Evolutionary conservation across 2,113 vertebrate species (phyloP).

Genomic region (Urocitellus parryii): DNA sequence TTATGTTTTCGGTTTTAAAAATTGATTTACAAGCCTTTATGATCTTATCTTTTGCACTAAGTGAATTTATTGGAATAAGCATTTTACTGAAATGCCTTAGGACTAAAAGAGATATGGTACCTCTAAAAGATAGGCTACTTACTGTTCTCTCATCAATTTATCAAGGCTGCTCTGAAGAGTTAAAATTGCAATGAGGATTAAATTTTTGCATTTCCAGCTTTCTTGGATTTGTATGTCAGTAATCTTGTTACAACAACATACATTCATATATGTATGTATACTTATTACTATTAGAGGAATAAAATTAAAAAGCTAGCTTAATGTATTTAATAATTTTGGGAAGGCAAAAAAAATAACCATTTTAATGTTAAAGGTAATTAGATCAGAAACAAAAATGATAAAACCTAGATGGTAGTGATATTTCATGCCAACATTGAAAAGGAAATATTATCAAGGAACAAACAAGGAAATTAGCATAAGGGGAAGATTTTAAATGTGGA

Average conservation of each 20-base stretch:
- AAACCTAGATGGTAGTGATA: neutral
- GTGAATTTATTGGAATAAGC: conserved; percentile 21
- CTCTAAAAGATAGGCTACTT: neutral
- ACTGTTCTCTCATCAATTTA: neutral
- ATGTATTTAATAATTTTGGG: neutral
- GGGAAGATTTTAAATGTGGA: neutral
- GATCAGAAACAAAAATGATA: conserved; percentile 15
- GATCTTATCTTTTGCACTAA: conserved; percentile 35
- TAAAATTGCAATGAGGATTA: neutral
- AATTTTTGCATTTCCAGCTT: neutral
- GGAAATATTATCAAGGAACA: neutral
- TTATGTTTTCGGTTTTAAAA: neutral
- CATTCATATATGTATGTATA: neutral
- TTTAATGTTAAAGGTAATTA: conserved; percentile 6
- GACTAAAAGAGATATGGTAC: neutral
- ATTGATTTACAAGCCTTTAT: neutral
- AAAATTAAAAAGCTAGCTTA: neutral
- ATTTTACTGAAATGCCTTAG: neutral
- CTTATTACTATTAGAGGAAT: neutral
- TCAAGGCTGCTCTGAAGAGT: neutral
- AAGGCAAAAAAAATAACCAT: neutral
- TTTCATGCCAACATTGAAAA: neutral
- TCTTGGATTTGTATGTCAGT: neutral
- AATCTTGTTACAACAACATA: neutral
- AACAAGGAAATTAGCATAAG: neutral